Conservation (phyloP, 2,797 vertebrate genomes). For the Micrastur ruficollis region DNA sequence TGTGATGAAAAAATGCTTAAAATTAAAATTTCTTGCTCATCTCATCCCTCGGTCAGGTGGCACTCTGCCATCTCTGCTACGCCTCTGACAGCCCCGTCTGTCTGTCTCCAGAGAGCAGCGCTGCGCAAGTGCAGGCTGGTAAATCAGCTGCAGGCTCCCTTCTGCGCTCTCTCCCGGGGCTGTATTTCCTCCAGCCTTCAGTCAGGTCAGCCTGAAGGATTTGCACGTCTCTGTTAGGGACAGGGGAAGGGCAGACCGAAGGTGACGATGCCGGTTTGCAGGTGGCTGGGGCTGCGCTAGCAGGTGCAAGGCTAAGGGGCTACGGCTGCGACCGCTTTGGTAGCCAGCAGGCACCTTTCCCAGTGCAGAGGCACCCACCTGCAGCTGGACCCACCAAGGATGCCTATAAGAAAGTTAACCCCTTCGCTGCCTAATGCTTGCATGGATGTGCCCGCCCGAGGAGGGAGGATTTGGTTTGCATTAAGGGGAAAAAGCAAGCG, state of each 20-base stretch:
- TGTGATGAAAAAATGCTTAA: neutral
- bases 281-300: neutral
- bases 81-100: neutral
- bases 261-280: neutral
- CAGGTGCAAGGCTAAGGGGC: neutral
- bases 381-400: neutral
- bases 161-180: neutral
- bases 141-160: neutral
- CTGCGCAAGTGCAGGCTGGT: neutral
- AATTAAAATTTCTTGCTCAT: neutral
- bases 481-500: neutral
- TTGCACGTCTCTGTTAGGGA: neutral
- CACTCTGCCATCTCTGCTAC: neutral
- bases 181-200: neutral
- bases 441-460: fast-evolving
- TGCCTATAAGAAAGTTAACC: neutral
- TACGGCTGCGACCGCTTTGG: fast-evolving
- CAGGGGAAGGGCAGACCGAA: neutral
- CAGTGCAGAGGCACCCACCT: neutral
- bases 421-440: fast-evolving
- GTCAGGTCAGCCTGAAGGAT: neutral
- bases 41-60: neutral
- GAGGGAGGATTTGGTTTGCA: neutral
- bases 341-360: neutral
- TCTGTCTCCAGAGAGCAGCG: neutral